phyloP scores from a whole-genome alignment of 1,140 invertebrate species.

The Panagrolaimus sp. region DNA sequence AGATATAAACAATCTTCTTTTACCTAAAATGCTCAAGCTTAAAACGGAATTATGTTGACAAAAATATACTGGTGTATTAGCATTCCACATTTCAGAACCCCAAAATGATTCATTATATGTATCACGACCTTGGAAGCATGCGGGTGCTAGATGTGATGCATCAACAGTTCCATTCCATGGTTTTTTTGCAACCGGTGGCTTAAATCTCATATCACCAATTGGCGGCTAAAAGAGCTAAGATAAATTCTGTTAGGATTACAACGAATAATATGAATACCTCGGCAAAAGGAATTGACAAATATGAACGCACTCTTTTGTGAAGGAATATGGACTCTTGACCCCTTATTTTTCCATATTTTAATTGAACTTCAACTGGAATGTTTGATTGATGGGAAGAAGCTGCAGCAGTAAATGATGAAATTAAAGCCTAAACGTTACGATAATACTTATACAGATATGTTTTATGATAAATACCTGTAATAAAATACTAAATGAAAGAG shows the following conservation, averaged over 20 bases:
- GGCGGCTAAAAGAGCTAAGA: slow-evolving; percentile 9
- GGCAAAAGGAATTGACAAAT: slow-evolving; percentile 53
- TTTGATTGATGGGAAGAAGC: slow-evolving; percentile 31
- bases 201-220: slow-evolving; percentile 46
- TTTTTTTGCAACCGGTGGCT: slow-evolving; percentile 43
- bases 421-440: not conserved
- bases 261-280: slow-evolving; percentile 54
- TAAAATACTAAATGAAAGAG: not conserved
- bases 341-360: slow-evolving; percentile 31
- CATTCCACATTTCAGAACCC: slow-evolving; percentile 60
- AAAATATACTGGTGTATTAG: slow-evolving; percentile 38
- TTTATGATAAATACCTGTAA: not conserved
- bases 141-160: slow-evolving; percentile 46
- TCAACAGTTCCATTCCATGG: slow-evolving; percentile 52
- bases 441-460: not conserved
- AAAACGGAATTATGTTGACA: too few species aligned
- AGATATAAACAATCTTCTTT: slow-evolving; percentile 57
- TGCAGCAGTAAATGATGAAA: not conserved
- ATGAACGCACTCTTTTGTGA: slow-evolving; percentile 47
- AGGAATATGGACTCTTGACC: slow-evolving; percentile 55
- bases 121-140: slow-evolving; percentile 51
- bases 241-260: slow-evolving; percentile 17
- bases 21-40: too few species aligned
- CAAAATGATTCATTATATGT: slow-evolving; percentile 55
- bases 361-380: slow-evolving; percentile 44